Evolutionary conservation across 2,888 invertebrate species (phyloP).

Genomic region (Elegia similella): DNA sequence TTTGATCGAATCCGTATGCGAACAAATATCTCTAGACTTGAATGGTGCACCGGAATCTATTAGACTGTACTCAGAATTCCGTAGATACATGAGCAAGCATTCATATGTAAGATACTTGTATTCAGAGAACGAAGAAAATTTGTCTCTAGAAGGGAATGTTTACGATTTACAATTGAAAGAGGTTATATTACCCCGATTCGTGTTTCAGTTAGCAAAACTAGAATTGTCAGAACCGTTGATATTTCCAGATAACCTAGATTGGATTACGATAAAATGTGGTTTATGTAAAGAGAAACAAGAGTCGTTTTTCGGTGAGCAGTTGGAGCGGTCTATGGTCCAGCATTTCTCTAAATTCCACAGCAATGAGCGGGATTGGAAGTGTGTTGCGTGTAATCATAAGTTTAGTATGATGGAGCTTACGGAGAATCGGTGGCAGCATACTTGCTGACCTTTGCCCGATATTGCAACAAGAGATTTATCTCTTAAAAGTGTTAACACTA

Average conservation of each 20-base stretch:
- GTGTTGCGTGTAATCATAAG: constrained; percentile 38
- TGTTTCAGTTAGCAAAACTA: constrained; percentile 29
- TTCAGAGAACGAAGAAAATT: constrained; percentile 25
- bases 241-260: constrained; percentile 17
- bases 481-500: too few relatives aligned
- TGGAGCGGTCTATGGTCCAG: constrained; percentile 27
- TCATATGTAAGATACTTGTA: constrained; percentile 50
- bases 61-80: constrained; percentile 28
- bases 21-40: constrained; percentile 33
- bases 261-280: constrained; percentile 45
- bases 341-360: constrained; percentile 47
- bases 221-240: background rate
- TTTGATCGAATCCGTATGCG: constrained; percentile 22
- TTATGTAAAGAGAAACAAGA: constrained; percentile 33
- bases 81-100: constrained; percentile 35
- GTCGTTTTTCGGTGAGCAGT: constrained; percentile 26
- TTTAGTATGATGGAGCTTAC: constrained; percentile 37
- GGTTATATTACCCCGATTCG: constrained; percentile 35
- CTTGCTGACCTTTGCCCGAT: constrained; percentile 30
- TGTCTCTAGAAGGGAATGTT: constrained; percentile 8
- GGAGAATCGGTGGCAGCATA: constrained; percentile 41
- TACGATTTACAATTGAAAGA: constrained; percentile 58
- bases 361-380: constrained; percentile 47
- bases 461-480: too few relatives aligned
- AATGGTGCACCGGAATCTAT: constrained; percentile 2